These are phyloP conservation scores for Lycodopsis pacificus DNA, from an alignment of 2,797 vertebrate genomes.

Conservation along the genomic window DNA sequence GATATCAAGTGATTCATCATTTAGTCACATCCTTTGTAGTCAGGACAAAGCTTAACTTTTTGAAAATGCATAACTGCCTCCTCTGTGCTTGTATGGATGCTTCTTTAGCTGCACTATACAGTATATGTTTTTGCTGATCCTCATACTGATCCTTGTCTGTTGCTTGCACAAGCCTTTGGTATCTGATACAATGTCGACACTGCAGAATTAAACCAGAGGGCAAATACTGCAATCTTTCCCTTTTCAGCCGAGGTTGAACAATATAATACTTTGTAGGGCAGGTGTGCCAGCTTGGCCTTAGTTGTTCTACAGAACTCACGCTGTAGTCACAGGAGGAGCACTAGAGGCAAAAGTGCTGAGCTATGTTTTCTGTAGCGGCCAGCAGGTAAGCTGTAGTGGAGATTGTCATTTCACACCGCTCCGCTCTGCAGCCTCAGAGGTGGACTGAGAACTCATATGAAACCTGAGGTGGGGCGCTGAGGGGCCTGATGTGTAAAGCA, in stretches of 20 bases:
- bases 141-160: constrained; percentile 25
- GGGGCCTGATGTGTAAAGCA: constrained; percentile 57
- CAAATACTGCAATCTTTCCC: constrained; percentile 52
- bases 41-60: background rate
- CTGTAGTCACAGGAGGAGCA: constrained; percentile 61
- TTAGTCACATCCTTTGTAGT: constrained; percentile 6
- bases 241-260: constrained; percentile 68
- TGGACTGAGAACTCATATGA: constrained; percentile 57
- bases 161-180: constrained; percentile 56
- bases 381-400: constrained; percentile 59
- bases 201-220: constrained; percentile 49
- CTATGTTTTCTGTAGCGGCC: constrained; percentile 61
- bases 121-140: constrained; percentile 26
- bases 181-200: constrained; percentile 52
- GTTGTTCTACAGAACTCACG: constrained; percentile 58
- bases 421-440: constrained; percentile 63
- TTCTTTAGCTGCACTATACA: constrained; percentile 4
- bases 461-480: constrained; percentile 53
- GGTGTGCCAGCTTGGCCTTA: constrained; percentile 66
- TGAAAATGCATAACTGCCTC: background rate
- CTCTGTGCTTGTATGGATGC: constrained; percentile 2
- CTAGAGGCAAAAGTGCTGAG: constrained; percentile 68
- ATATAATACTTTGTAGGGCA: constrained; percentile 68
- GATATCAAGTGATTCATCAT: constrained; percentile 22
- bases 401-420: constrained; percentile 59